Conservation (phyloP, 2,888 invertebrate species). For the Tolmerus cingulatus region DNA sequence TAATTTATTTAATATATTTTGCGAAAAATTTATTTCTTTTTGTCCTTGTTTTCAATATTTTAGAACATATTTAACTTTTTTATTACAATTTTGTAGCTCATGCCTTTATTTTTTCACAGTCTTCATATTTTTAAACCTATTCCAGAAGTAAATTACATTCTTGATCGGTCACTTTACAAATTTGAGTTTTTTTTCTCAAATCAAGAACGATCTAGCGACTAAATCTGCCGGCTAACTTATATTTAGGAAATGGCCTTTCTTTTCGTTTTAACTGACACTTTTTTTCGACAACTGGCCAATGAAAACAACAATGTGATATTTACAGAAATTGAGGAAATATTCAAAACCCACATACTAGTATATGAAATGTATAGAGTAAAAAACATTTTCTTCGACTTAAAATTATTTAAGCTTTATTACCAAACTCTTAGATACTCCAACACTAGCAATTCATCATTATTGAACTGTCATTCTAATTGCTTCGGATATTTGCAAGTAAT, state of each 20-base stretch:
- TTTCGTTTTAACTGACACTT: background rate
- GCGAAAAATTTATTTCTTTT: background rate
- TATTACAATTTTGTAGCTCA: background rate
- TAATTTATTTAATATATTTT: conserved; percentile 15
- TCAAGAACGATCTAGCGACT: background rate
- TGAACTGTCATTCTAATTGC: background rate
- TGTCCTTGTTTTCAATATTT: background rate
- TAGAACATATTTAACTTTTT: background rate
- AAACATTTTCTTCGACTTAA: background rate
- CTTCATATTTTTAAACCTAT: background rate
- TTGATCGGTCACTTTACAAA: background rate
- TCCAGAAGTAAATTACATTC: background rate
- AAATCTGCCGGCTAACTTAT: background rate
- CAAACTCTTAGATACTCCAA: background rate
- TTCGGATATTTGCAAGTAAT: background rate
- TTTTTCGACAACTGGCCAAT: background rate
- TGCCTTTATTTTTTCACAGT: background rate
- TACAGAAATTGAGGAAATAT: background rate
- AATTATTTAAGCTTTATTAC: background rate
- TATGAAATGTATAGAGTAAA: background rate
- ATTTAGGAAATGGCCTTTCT: background rate
- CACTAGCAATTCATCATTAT: background rate
- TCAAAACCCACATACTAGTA: background rate
- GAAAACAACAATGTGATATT: background rate
- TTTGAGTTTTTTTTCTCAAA: background rate